Evolutionary conservation across 2,888 invertebrate genomes (phyloP).

Genomic region (Amphiduros pacificus): DNA sequence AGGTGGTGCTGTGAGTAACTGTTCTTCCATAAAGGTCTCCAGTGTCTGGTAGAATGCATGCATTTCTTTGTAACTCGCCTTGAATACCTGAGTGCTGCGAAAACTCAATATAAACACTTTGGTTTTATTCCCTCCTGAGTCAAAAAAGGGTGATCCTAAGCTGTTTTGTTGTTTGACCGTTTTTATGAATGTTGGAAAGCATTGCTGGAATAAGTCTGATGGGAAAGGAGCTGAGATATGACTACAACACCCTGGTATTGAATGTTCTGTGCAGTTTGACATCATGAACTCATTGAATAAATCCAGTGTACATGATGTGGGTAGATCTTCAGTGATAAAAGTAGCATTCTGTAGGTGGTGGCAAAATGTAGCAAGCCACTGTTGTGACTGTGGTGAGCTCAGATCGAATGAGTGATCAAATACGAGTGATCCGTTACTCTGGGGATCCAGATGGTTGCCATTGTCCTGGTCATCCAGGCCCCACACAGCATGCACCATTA

Average conservation of each 20-base stretch:
- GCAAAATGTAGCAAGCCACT: conserved; percentile 84
- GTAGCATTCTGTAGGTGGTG: neutral
- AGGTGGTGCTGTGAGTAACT: conserved; percentile 71
- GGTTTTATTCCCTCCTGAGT: neutral
- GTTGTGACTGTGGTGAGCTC: conserved; percentile 77
- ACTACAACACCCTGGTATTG: neutral
- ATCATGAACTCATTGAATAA: neutral
- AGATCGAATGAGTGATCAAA: conserved; percentile 82
- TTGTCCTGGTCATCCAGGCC: conserved; percentile 82
- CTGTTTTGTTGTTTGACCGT: neutral
- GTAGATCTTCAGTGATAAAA: neutral
- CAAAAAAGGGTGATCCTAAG: neutral
- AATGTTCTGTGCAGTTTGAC: neutral
- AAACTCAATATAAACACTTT: neutral
- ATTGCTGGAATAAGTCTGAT: neutral
- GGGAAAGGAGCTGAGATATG: neutral
- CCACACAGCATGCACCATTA: conserved; percentile 65
- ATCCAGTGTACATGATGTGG: neutral
- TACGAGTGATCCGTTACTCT: conserved; percentile 73
- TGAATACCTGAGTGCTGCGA: conserved; percentile 65
- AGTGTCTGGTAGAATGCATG: conserved; percentile 73
- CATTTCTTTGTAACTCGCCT: conserved; percentile 71
- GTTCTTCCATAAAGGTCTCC: conserved; percentile 76
- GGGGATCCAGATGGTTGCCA: conserved; percentile 82
- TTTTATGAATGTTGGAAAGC: neutral